Conservation (phyloP, 1,140 invertebrate species). For the Zeugodacus cucurbitae region DNA sequence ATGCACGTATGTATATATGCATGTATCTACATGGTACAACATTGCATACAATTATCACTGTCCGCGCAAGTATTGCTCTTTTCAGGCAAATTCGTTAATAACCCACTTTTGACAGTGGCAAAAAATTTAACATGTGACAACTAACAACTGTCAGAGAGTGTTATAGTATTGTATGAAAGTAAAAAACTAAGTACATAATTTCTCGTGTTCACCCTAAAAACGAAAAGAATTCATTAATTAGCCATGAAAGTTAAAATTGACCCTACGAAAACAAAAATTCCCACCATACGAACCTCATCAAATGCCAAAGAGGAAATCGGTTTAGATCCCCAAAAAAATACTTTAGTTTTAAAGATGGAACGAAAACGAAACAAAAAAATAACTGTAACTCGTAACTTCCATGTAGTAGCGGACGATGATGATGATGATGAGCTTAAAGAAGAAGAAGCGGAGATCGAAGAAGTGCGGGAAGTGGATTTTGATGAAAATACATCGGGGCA, state of each 20-base stretch:
- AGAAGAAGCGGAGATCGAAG: neutral
- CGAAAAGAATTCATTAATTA: neutral
- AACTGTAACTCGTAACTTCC: neutral
- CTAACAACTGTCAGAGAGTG: neutral
- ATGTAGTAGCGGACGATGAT: neutral
- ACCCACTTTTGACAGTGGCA: neutral
- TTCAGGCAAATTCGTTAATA: neutral
- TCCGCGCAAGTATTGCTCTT: neutral
- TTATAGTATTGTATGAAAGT: neutral
- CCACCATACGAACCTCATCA: neutral
- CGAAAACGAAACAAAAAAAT: neutral
- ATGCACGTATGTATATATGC: neutral
- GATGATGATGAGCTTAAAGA: constrained; percentile 40
- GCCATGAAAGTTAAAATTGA: constrained; percentile 62
- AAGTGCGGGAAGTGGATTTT: neutral
- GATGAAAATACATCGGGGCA: neutral
- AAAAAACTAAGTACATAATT: too few relatives aligned
- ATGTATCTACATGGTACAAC: neutral
- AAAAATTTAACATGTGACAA: constrained; percentile 27
- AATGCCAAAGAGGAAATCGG: constrained; percentile 30
- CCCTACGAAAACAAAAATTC: constrained; percentile 47
- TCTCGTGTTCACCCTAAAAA: neutral
- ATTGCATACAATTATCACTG: neutral
- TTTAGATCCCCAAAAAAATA: constrained; percentile 39
- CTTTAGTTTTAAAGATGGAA: neutral